Conservation (phyloP, 2,113 vertebrate genomes). For the Malaclemys terrapin region DNA sequence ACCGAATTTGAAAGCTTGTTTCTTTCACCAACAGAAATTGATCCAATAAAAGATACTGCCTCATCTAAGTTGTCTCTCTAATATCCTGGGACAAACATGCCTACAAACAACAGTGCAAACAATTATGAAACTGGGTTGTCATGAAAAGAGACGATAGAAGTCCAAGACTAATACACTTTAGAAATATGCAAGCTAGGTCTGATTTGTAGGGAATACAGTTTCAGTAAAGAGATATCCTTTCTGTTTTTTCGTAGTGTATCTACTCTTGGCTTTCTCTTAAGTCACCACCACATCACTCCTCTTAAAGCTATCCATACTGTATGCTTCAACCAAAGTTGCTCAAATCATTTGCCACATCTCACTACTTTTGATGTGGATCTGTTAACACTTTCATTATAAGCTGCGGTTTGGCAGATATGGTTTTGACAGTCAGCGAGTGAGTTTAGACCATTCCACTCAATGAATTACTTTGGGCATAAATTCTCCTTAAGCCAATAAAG, state of each 20-base stretch:
- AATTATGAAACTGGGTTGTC: neutral
- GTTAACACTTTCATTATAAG: constrained; percentile 69
- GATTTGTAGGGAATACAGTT: neutral
- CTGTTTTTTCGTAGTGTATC: no score
- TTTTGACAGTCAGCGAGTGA: constrained; percentile 41
- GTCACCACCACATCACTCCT: neutral
- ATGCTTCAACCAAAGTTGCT: neutral
- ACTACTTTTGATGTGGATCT: constrained; percentile 18
- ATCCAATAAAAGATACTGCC: neutral
- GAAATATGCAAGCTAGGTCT: neutral
- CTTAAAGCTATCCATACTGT: neutral
- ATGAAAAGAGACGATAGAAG: neutral
- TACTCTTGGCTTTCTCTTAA: neutral
- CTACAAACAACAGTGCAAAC: neutral
- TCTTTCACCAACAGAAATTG: neutral
- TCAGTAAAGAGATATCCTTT: neutral
- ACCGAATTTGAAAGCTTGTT: neutral
- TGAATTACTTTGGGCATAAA: constrained; percentile 38
- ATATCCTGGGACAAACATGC: neutral
- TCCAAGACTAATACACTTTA: neutral
- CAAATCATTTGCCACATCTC: neutral
- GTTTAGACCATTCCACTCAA: constrained; percentile 32
- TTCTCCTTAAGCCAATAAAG: neutral
- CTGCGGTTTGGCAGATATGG: constrained; percentile 58
- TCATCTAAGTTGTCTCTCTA: neutral